These are phyloP conservation scores for Spilogale gracilis DNA, from an alignment of 2,113 vertebrate species.

Conservation along the genomic window DNA sequence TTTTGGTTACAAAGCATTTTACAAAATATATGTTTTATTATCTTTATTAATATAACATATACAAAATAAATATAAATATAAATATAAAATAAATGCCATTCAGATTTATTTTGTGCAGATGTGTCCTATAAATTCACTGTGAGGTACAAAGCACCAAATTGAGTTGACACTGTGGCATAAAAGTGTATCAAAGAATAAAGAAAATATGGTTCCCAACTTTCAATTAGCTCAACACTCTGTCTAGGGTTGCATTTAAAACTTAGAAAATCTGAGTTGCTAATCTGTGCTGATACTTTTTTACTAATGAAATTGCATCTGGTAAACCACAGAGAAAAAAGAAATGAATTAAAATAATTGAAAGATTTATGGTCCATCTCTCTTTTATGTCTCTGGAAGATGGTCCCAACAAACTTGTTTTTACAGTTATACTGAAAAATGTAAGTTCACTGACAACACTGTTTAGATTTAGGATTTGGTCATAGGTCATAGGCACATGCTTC, in stretches of 20 bases:
- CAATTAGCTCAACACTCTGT: neutral
- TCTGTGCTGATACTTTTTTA: neutral
- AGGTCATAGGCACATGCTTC: neutral
- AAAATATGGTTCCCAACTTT: neutral
- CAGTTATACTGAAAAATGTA: neutral
- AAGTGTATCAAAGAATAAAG: neutral
- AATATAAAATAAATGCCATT: neutral
- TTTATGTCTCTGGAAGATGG: neutral
- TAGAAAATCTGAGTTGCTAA: neutral
- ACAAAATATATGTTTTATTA: neutral
- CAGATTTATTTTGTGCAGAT: neutral
- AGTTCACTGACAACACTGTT: neutral
- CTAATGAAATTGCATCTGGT: neutral
- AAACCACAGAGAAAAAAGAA: neutral
- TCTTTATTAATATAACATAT: neutral
- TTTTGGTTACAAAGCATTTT: neutral
- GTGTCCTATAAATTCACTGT: neutral
- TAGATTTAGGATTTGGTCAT: neutral
- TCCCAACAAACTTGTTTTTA: neutral
- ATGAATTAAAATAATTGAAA: neutral
- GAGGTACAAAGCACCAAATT: neutral
- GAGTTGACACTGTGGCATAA: neutral
- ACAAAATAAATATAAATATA: conserved; percentile 12
- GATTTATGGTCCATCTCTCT: neutral
- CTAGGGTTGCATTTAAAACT: neutral